Evolutionary conservation across 2,888 invertebrate genomes (phyloP), one percentile per base, ranked within the genome.

Genomic region (Eupithecia abbreviata): DNA sequence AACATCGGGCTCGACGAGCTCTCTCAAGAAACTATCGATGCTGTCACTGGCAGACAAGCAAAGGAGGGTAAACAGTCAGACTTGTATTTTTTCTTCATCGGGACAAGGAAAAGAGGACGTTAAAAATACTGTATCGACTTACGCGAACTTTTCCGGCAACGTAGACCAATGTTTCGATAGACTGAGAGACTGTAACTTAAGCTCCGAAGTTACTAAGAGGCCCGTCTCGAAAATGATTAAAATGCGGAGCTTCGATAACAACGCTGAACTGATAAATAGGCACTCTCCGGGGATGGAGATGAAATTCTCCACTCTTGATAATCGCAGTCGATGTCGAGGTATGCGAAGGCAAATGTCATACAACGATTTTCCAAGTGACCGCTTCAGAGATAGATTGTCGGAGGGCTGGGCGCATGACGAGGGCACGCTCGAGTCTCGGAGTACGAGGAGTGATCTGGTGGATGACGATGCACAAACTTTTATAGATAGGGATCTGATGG

Each of bases 141-240:
- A 95, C 83, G 92, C 93, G 71, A 95, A 95, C 84, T 95, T 93
- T 86, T 93, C 95, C 71, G 92, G 93, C 68, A 95, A 95, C 79
- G 93, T 95, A 82, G 95, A 95, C 87, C 93, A 94, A 87, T 93
- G 94, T 87, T 93, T 94, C 76, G 94, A 95, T 82, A 92, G 93
- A 85, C 87, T 93, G 72, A 91, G 92, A 85, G 91, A 92, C 82
- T 91, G 88, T 83, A 90, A 87, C 82, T 84, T 88, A 75, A 89
- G 84, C 81, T 82, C 87, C 67, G 93, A 93, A 76, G 82, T 86
- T 77, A 89, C 84, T 82, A 86, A 88, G 78, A 85, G 88, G 77
- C 81, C 85, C 51, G 83, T 90, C 18, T 89, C 90, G 72, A 93
- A 91, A 86, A 88, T 90, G 84, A 85, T 89, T n/a, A 94, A 91